Evolutionary conservation across 2,888 invertebrate species (phyloP), one percentile per base, ranked within the genome.

Genomic region (Drosophila engyochracea): DNA sequence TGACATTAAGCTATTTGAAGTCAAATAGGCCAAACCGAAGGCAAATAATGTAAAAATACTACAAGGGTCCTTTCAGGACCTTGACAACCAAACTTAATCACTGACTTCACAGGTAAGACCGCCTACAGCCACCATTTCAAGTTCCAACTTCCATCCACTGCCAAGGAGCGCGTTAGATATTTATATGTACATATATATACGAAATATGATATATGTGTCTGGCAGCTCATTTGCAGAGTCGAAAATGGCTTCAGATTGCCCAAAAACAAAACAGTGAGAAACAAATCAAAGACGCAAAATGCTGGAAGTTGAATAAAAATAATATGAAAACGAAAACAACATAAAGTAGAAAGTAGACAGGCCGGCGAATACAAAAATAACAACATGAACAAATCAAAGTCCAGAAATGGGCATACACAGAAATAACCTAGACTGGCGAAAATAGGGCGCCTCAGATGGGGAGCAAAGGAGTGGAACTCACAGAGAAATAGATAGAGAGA

Each of bases 261-360:
- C 52, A 70, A 67, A 72, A n/a, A 55, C 66, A 61, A 74, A 77
- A 67, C 70, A 65, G 59, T 54, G 65, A 59, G 65, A 74, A 64
- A 70, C 70, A 89, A 83, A 81, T 73, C 84, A 70, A 31, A 54
- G 66, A 82, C 71, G 51, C 61, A 53, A 62, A 81, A 59, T 30
- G 51, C 52, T 49, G 37, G 4, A 35, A 61, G 14, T 22, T 3
- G 16, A 22, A 63, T 16, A 54, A n/a, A 35, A 60, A 39, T 51
- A 39, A 25, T 9, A 25, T 28, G 52, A 28, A 41, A 55, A 37
- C 22, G 25, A 61, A 74, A 60, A 55, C 55, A 70, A 53, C 52
- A 58, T 25, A 16, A 61, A 74, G 47, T 44, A 55, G 31, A 49
- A 74, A 75, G 60, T 60, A 44, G 35, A 66, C 68, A 63, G 57